Evolutionary conservation across 2,113 vertebrate genomes (phyloP).

Genomic region (Dascyllus trimaculatus): DNA sequence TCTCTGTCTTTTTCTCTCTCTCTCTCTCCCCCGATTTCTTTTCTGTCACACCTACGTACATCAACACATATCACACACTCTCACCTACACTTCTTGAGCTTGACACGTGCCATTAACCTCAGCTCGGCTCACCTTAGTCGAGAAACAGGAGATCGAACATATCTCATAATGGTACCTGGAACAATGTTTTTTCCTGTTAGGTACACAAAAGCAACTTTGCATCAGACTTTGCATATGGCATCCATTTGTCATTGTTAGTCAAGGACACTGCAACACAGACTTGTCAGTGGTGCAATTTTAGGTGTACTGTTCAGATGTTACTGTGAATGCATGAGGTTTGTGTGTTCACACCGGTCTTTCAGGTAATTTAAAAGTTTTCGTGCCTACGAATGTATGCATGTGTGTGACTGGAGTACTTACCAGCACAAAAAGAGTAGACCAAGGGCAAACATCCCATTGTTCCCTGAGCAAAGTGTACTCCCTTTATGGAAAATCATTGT

Average conservation of each 20-base stretch:
- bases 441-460: slow-evolving; percentile 56
- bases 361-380: slow-evolving; percentile 55
- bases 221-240: slow-evolving; percentile 75
- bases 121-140: slow-evolving; percentile 55
- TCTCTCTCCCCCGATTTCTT: background rate
- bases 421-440: slow-evolving; percentile 35
- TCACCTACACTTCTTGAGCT: slow-evolving; percentile 47
- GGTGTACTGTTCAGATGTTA: slow-evolving; percentile 37
- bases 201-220: slow-evolving; percentile 69
- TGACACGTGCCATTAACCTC: slow-evolving; percentile 71
- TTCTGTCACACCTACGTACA: background rate
- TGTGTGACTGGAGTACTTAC: slow-evolving; percentile 33
- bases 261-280: slow-evolving; percentile 66
- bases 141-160: slow-evolving; percentile 57
- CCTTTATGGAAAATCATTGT: slow-evolving; percentile 19
- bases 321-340: slow-evolving; percentile 16
- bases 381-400: slow-evolving; percentile 51
- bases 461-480: slow-evolving; percentile 15
- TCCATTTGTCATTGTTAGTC: slow-evolving; percentile 75
- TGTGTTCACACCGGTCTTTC: slow-evolving; percentile 26
- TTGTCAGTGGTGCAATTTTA: slow-evolving; percentile 60
- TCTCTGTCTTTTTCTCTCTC: background rate
- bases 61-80: slow-evolving; percentile 27
- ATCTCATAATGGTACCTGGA: slow-evolving; percentile 53
- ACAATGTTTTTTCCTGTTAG: slow-evolving; percentile 54